Conservation (phyloP, 2,797 vertebrate genomes). For the Mus caroli region DNA sequence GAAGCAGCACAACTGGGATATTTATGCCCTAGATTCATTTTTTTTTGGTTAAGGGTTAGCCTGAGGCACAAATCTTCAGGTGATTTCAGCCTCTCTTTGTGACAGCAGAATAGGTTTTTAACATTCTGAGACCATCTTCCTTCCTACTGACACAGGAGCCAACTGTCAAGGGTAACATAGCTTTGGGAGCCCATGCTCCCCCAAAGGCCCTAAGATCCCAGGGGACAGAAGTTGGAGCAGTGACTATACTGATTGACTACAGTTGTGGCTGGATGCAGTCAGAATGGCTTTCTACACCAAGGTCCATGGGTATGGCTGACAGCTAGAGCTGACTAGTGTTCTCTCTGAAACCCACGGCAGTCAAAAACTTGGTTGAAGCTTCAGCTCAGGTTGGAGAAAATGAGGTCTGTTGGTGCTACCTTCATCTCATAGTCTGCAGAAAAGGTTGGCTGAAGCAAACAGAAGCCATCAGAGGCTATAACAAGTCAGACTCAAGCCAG, state of each 20-base stretch:
- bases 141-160: background rate
- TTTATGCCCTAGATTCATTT: background rate
- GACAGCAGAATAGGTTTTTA: background rate
- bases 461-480: background rate
- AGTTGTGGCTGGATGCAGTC: background rate
- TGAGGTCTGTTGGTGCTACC: background rate
- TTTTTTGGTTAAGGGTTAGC: background rate
- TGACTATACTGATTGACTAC: background rate
- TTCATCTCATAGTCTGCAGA: background rate
- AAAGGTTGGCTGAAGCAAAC: background rate
- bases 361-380: accelerated
- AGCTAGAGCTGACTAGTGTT: background rate
- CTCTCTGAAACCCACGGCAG: background rate
- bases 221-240: background rate
- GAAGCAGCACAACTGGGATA: background rate
- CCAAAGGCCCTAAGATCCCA: background rate
- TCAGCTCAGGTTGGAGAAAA: background rate
- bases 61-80: background rate
- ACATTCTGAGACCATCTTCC: background rate
- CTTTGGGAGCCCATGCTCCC: background rate
- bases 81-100: background rate
- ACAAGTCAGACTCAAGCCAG: background rate
- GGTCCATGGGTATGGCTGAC: background rate
- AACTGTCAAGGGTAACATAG: background rate
- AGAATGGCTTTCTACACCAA: background rate